Conservation (phyloP, 1,140 invertebrate genomes). For the Parapsyche elsis region DNA sequence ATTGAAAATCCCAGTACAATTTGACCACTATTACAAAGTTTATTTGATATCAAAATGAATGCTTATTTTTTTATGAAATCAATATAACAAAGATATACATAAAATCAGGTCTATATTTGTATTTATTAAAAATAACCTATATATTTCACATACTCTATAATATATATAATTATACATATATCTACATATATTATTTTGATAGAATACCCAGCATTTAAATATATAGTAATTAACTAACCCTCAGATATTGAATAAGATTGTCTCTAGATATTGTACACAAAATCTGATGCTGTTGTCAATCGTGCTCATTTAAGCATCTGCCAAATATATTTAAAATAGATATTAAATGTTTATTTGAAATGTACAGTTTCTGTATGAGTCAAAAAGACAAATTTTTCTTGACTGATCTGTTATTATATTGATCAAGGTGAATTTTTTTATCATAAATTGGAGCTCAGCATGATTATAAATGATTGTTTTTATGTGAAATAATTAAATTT, state of each 20-base stretch:
- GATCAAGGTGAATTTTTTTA: not conserved
- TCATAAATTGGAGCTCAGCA: not conserved
- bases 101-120: constrained; percentile 15
- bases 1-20: constrained; percentile 14
- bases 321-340: constrained; percentile 39
- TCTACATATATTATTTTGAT: not conserved
- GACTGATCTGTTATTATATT: constrained; percentile 26
- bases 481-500: constrained; percentile 5
- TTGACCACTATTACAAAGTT: not conserved
- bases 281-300: constrained; percentile 26
- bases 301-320: constrained; percentile 34
- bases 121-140: not conserved
- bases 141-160: no score
- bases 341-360: constrained; percentile 14
- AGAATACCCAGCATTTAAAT: not conserved
- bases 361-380: not conserved
- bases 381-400: constrained; percentile 28
- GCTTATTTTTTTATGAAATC: no score
- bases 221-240: not conserved
- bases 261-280: not conserved
- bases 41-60: no score
- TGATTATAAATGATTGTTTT: constrained; percentile 13
- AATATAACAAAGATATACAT: not conserved
- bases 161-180: no score
- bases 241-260: constrained; percentile 1